Conservation (phyloP, 2,797 vertebrate species). For the Ara ararauna region DNA sequence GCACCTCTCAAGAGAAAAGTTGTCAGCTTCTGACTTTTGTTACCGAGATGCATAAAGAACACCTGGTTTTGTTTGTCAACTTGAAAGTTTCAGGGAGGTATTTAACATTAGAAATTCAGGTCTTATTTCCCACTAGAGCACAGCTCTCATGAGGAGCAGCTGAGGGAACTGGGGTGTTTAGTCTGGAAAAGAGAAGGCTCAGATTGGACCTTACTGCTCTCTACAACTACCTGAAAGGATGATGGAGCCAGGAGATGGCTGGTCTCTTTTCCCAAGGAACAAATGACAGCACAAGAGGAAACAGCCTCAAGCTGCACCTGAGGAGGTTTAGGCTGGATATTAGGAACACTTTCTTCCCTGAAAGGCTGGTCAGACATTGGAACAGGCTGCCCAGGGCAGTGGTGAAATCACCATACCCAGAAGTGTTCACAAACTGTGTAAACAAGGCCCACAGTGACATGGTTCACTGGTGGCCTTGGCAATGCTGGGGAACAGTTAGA, state of each 20-base stretch:
- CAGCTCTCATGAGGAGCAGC: not conserved
- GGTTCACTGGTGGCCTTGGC: not conserved
- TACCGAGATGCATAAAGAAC: not conserved
- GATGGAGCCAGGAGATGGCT: not conserved
- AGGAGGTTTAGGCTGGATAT: not conserved
- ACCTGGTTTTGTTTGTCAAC: not conserved
- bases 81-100: fast-evolving
- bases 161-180: not conserved
- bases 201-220: not conserved
- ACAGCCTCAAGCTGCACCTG: not conserved
- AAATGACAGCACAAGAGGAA: not conserved
- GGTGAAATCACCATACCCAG: not conserved
- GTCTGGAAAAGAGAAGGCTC: not conserved
- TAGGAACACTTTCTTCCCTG: not conserved
- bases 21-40: not conserved
- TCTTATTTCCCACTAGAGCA: not conserved
- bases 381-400: not conserved
- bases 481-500: not conserved
- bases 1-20: not conserved
- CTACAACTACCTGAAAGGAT: not conserved
- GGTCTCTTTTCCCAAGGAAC: not conserved
- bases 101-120: not conserved
- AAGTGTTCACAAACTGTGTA: not conserved
- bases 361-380: not conserved
- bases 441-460: not conserved